Evolutionary conservation across 2,113 vertebrate genomes (phyloP), one percentile per base, ranked within the genome.

Genomic region (Nansenia antarctica): DNA sequence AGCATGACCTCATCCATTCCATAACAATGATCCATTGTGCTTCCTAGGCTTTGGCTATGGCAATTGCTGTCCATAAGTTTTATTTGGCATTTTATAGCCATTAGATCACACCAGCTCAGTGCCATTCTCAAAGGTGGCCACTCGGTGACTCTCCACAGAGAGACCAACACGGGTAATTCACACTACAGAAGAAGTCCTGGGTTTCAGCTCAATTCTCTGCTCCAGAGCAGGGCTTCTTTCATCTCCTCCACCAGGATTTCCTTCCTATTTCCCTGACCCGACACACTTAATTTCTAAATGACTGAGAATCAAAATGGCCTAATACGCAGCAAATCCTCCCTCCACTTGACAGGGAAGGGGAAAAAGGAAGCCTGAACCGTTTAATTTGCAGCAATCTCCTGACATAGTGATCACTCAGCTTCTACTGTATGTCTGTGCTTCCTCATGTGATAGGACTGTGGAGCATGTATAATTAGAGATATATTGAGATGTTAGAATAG

Each of bases 31-130:
- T 92, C 85, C 86, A 92, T 90, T 91, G 87, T 87, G 81, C 76
- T 83, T 73, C 71, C 65, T 62, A 74, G 87, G 82, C 86, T 86
- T 76, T 81, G 82, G 85, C 86, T 82, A 83, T 78, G 82, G 82
- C 86, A 82, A 84, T 85, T 80, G 86, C 80, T 69, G 76, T 84
- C 85, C 85, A 87, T 91, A 88, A 87, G 83, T 91, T 92, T 92
- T 85, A 92, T 92, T 91, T 91, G 87, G 79, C 89, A 90, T 92
- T 92, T 93, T 90, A 93, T 90, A 77, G 85, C 89, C 59, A 87
- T 93, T 93, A 92, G 91, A 91, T 93, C 92, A 93, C 91, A 88
- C 75, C 77, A 71, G 74, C 76, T 83, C 82, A 82, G 79, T 82
- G 79, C 84, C 82, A 82, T 82, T 78, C 78, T 88, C 78, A 79